Evolutionary conservation across 2,888 invertebrate species (phyloP).

Genomic region (Luperina testacea): DNA sequence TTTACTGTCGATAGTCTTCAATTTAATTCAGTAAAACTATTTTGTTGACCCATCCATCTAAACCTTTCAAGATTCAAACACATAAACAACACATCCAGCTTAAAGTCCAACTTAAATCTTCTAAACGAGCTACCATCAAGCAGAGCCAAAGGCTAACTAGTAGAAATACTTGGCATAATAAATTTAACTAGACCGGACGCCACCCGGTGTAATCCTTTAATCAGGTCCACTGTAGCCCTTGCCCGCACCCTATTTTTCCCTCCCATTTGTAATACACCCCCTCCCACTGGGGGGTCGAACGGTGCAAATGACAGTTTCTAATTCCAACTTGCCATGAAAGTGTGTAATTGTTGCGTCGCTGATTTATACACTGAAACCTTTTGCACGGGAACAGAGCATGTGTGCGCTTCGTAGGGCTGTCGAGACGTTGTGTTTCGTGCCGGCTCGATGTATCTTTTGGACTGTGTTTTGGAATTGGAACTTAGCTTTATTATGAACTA

Average conservation of each 20-base stretch:
- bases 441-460: neutral
- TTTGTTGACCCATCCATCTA: neutral
- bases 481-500: neutral
- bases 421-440: constrained; percentile 41
- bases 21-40: neutral
- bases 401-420: constrained; percentile 76
- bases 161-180: constrained; percentile 89
- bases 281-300: constrained; percentile 79
- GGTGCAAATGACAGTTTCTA: constrained; percentile 91
- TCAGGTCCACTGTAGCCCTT: constrained; percentile 89
- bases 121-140: constrained; percentile 60
- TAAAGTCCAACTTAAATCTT: constrained; percentile 64
- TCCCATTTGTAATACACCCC: constrained; percentile 77
- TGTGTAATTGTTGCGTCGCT: constrained; percentile 90
- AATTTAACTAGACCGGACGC: constrained; percentile 89
- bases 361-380: constrained; percentile 89
- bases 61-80: constrained; percentile 20
- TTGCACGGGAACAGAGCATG: constrained; percentile 81
- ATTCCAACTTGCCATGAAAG: constrained; percentile 91
- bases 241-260: constrained; percentile 89
- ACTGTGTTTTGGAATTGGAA: constrained; percentile 18
- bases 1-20: neutral
- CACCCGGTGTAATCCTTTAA: constrained; percentile 89
- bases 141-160: constrained; percentile 80
- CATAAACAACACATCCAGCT: constrained; percentile 52